These are phyloP conservation scores for Eptatretus atami DNA, from an alignment of 2,797 vertebrate genomes.

Conservation along the genomic window DNA sequence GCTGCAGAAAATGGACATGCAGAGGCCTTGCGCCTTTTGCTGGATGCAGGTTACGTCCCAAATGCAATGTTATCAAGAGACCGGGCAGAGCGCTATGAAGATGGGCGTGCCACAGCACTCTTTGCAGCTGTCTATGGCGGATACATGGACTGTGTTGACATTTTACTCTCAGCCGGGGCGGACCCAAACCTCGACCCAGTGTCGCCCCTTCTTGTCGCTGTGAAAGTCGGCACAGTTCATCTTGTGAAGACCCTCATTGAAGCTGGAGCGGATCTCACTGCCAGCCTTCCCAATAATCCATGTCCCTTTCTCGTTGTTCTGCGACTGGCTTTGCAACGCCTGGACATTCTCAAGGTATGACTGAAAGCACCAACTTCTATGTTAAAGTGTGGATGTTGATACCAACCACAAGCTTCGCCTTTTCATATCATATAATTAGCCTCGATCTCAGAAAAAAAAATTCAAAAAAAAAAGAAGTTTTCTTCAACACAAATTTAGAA, in stretches of 20 bases:
- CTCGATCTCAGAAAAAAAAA: too few species aligned
- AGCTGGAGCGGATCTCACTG: background rate
- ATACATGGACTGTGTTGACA: background rate
- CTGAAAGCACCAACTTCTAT: background rate
- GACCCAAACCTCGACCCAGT: conserved; percentile 1
- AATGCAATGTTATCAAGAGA: background rate
- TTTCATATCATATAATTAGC: too few species aligned
- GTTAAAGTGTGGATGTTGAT: background rate
- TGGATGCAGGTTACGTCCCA: background rate
- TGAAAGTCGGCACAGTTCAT: background rate
- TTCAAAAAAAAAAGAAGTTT: too few species aligned
- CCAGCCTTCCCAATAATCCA: background rate
- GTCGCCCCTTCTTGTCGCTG: background rate
- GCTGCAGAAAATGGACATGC: background rate
- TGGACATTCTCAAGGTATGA: background rate
- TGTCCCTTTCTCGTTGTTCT: background rate
- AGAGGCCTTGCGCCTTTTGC: background rate
- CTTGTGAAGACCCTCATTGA: background rate
- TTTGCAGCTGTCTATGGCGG: background rate
- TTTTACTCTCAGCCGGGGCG: background rate
- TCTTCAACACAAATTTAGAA: too few species aligned
- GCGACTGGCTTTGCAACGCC: background rate
- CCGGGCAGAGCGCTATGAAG: too few species aligned
- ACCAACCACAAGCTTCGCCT: too few species aligned
- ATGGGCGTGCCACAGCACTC: background rate